Percentiles rank a stretch among this genome's conserved stretches.
phyloP scores from a whole-genome alignment of 1,140 invertebrate species.

The Trigoniulus corallinus region DNA sequence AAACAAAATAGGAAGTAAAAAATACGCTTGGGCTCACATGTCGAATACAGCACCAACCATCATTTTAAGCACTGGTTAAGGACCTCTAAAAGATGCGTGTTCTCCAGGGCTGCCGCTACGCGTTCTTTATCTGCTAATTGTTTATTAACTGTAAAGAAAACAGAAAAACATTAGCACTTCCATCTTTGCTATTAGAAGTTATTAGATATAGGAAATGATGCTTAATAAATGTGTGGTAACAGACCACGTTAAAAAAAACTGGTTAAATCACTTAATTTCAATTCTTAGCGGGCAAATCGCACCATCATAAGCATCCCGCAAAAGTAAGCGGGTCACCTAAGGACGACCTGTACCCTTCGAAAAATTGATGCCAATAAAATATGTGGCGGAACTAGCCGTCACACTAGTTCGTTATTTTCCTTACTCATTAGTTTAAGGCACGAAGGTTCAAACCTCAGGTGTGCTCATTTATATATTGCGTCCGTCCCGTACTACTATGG shows the following conservation, averaged over 20 bases:
- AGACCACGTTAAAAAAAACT: no score
- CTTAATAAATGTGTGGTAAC: no score
- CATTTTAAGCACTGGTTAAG: constrained; percentile 74
- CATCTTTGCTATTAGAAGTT: no score
- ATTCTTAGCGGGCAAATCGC: constrained; percentile 17
- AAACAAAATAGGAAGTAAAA: background rate
- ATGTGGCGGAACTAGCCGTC: constrained; percentile 14
- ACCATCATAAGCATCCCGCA: constrained; percentile 21
- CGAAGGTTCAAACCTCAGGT: constrained; percentile 4
- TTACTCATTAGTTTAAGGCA: constrained; percentile 22
- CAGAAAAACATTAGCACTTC: constrained; percentile 6
- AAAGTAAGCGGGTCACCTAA: constrained; percentile 22
- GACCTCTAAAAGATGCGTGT: constrained; percentile 72
- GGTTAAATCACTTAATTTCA: no score
- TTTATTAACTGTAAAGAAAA: constrained; percentile 58
- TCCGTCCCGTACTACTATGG: no score
- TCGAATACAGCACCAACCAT: background rate
- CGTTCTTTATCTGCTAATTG: constrained; percentile 96
- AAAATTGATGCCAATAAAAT: constrained; percentile 17
- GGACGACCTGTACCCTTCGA: constrained; percentile 24
- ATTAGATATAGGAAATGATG: no score
- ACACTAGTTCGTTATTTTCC: constrained; percentile 20
- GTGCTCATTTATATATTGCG: no score
- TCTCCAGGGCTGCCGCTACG: constrained; percentile 91
- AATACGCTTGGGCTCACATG: background rate